Conservation (phyloP, 2,888 invertebrate genomes). For the Trichopria drosophilae region DNA sequence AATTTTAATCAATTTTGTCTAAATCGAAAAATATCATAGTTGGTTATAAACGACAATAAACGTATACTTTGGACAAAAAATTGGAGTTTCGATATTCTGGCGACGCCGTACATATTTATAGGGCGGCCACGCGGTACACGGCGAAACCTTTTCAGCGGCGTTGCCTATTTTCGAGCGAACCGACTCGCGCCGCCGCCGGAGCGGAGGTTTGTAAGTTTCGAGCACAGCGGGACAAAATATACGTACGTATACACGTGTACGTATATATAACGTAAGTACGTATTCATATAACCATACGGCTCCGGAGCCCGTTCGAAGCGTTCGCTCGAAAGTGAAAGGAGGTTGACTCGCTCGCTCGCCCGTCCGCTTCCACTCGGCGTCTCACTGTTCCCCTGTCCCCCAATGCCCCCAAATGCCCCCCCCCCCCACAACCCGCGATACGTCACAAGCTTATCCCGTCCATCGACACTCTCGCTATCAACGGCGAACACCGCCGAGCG, state of each 20-base stretch:
- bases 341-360: constrained; percentile 47
- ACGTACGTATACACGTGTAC: no score
- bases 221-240: no score
- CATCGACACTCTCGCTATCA: constrained; percentile 21
- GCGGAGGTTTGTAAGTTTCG: constrained; percentile 24
- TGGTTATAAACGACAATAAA: no score
- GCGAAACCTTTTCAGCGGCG: constrained; percentile 42
- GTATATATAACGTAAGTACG: no score
- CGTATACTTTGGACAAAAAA: no score
- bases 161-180: constrained; percentile 50
- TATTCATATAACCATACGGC: no score
- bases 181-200: constrained; percentile 51
- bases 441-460: constrained; percentile 19
- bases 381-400: constrained; percentile 15
- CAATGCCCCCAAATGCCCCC: background rate
- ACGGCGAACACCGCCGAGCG: background rate
- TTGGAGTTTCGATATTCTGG: no score
- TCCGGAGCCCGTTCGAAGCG: no score
- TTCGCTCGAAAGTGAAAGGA: constrained; percentile 58
- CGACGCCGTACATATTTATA: constrained; percentile 26
- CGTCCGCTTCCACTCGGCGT: constrained; percentile 23
- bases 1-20: no score
- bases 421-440: constrained; percentile 2
- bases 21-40: no score
- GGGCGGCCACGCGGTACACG: constrained; percentile 38